A percentile compares a stretch with the other conserved stretches of the same genome.
These are phyloP conservation scores for Temnothorax rugatulus DNA, from an alignment of 2,888 invertebrate genomes.

Conservation along the genomic window DNA sequence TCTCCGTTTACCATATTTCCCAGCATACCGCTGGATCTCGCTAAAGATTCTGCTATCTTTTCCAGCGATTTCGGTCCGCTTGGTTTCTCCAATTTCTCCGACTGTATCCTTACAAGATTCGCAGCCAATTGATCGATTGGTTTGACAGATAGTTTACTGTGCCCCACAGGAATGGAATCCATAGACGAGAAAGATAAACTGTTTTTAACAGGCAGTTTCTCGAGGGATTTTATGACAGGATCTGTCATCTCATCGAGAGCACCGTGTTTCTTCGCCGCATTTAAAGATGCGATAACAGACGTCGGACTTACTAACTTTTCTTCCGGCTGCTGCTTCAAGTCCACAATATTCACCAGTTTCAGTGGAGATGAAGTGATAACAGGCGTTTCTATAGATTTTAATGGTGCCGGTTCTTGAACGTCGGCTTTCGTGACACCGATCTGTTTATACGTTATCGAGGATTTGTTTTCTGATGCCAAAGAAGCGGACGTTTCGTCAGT, in stretches of 20 bases:
- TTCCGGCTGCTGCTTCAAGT: slow-evolving; percentile 76
- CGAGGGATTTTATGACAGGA: slow-evolving; percentile 66
- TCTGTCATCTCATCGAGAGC: slow-evolving; percentile 62
- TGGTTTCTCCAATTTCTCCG: slow-evolving; percentile 82
- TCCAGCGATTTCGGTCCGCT: slow-evolving; percentile 80
- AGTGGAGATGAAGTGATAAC: slow-evolving; percentile 83
- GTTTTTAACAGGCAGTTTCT: slow-evolving; percentile 68
- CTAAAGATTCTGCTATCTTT: slow-evolving; percentile 85
- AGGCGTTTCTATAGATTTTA: slow-evolving; percentile 83
- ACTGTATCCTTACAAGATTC: slow-evolving; percentile 82
- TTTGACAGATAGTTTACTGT: slow-evolving; percentile 80
- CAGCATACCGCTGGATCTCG: slow-evolving; percentile 79
- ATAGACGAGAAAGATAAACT: slow-evolving; percentile 60
- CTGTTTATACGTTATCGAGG: slow-evolving; percentile 44
- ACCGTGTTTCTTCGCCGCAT: slow-evolving; percentile 56
- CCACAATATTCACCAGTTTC: slow-evolving; percentile 79
- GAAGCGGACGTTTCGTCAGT: slow-evolving; percentile 36
- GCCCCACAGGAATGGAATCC: slow-evolving; percentile 63
- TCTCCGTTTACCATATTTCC: slow-evolving; percentile 74
- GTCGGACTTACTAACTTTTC: slow-evolving; percentile 67
- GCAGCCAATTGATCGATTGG: slow-evolving; percentile 84
- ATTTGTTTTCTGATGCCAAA: slow-evolving; percentile 38
- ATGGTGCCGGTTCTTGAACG: slow-evolving; percentile 61
- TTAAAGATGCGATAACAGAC: slow-evolving; percentile 56
- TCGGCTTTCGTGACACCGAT: slow-evolving; percentile 54